phyloP scores from a whole-genome alignment of 1,140 invertebrate species.

The Drosophila tani region DNA sequence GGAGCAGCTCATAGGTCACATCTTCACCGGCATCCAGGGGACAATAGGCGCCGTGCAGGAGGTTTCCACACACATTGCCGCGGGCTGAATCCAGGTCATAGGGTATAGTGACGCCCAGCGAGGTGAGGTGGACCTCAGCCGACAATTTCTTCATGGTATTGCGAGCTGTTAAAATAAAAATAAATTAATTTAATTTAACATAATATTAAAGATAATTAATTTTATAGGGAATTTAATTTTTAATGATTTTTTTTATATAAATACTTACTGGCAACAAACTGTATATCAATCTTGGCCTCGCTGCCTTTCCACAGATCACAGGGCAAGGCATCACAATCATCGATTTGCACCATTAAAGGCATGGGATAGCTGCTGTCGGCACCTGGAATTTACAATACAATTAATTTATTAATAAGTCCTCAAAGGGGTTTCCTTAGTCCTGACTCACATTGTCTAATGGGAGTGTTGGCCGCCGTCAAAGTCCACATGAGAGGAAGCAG shows the following conservation, averaged over 20 bases:
- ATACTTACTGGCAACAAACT: constrained; percentile 79
- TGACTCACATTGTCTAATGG: constrained; percentile 65
- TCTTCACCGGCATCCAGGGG: constrained; percentile 75
- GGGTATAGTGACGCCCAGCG: constrained; percentile 68
- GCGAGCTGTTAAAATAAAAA: constrained; percentile 29
- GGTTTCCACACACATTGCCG: constrained; percentile 68
- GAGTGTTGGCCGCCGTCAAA: constrained; percentile 28
- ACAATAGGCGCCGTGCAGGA: constrained; percentile 72
- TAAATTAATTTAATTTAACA: neutral
- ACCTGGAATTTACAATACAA: constrained; percentile 22
- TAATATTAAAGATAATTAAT: too few species aligned
- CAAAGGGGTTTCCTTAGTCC: neutral
- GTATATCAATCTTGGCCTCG: constrained; percentile 61
- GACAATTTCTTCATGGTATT: constrained; percentile 55
- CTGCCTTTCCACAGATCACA: constrained; percentile 66
- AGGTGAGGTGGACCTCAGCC: constrained; percentile 63
- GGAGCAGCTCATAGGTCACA: constrained; percentile 69
- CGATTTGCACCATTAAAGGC: constrained; percentile 70
- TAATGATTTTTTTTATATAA: neutral
- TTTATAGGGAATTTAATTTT: too few species aligned
- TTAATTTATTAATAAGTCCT: neutral
- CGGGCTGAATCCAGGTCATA: constrained; percentile 53
- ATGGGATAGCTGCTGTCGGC: constrained; percentile 34
- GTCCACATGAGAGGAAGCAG: constrained; percentile 42
- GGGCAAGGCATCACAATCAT: constrained; percentile 59